Base-by-base conservation (phyloP, 2,113 vertebrate species). In the Siphamia tubifer region DNA sequence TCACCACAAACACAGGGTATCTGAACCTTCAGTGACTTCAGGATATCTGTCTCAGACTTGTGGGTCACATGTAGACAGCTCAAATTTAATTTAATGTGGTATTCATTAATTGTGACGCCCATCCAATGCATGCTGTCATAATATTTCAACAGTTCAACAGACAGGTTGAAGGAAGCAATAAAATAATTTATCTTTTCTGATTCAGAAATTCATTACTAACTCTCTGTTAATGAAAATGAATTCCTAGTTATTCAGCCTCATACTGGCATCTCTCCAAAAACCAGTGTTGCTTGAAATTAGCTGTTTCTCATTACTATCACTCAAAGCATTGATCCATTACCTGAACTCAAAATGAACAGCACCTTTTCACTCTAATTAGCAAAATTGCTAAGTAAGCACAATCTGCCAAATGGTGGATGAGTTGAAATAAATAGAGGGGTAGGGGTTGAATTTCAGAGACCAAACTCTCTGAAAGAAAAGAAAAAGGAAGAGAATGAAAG, bases 221-320 rank as follows among this genome's bases (percentile, higher is more conserved):
- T 38, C 10, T 1, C 11, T 40, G 30, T 63, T 70, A 78, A 80
- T 86, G 55, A 58, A 76, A 84, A 74, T 78, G 8, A 74, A 81
- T 76, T 66, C 56, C 19, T 6, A 55, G 0, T 62, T 76, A 69
- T 68, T 83, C 64, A 74, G 32, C 34, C 57, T 70, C 35, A 47
- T 4, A 20, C 63, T 38, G 38, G 36, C 32, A 13, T 36, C 60
- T 69, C 69, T 79, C 23, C 47, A 58, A 64, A 86, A 89, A 45
- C 66, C 75, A 84, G 60, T 74, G 84, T 86, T 56, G 81, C 88
- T 82, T 90, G 85, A 86, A 89, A 90, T 88, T 25, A 81, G 68
- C 38, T 38, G 34, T 62, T 74, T 72, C 34, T 82, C 76, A 58
- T 48, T 13, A 1, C 55, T 72, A 68, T 87, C 84, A 64, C 47